These are phyloP conservation scores for Poecilobothrus nobilitatus DNA, from an alignment of 2,888 invertebrate species.

Conservation along the genomic window DNA sequence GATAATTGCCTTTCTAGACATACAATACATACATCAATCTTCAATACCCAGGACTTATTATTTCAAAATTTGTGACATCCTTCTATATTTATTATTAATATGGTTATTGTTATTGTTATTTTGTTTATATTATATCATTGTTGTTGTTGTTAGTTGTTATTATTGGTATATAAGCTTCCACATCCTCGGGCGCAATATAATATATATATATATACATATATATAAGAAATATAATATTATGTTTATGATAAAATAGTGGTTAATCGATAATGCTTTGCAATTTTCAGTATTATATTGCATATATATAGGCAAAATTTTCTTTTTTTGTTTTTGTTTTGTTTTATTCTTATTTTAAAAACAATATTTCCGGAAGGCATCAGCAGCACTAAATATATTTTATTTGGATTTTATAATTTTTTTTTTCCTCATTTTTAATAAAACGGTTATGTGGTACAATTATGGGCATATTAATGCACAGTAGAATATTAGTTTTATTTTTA, in stretches of 20 bases:
- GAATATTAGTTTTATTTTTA: no score
- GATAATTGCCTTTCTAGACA: slow-evolving; percentile 7
- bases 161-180: neutral
- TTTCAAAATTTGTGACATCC: slow-evolving; percentile 11
- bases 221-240: no score
- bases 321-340: neutral
- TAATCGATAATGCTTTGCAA: neutral
- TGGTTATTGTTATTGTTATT: neutral
- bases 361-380: neutral
- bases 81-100: slow-evolving; percentile 1
- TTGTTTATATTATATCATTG: neutral
- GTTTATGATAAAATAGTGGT: neutral
- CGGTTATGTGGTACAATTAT: no score
- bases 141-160: neutral
- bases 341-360: neutral
- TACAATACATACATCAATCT: slow-evolving; percentile 5
- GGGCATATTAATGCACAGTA: no score
- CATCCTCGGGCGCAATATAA: neutral
- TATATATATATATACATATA: neutral
- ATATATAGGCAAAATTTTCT: neutral
- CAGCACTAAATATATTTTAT: neutral
- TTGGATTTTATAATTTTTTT: neutral
- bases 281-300: neutral
- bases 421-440: no score
- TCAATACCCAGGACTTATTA: slow-evolving; percentile 10